phyloP scores from a whole-genome alignment of 2,888 invertebrate species.

The Geotrupes spiniger region DNA sequence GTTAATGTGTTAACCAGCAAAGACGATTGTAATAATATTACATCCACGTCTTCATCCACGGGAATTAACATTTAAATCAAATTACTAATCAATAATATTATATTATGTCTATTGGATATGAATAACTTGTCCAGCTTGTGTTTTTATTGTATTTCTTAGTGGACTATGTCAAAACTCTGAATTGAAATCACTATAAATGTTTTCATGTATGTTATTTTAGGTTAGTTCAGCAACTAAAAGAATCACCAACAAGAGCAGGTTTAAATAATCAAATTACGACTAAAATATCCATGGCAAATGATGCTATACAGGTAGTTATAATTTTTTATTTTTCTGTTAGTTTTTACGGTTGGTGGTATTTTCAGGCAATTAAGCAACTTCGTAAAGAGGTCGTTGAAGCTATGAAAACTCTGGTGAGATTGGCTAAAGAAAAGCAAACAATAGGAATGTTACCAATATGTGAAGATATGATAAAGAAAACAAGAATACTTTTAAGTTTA shows the following conservation, averaged over 20 bases:
- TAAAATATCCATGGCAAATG: constrained; percentile 78
- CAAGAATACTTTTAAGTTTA: constrained; percentile 72
- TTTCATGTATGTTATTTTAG: constrained; percentile 49
- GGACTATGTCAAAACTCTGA: neutral
- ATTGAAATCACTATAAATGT: neutral
- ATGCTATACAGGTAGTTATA: constrained; percentile 63
- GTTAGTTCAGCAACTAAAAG: constrained; percentile 77
- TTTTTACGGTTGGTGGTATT: constrained; percentile 16
- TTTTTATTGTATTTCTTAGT: neutral
- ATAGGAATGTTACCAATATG: constrained; percentile 73
- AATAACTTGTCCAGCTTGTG: neutral
- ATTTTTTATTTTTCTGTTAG: constrained; percentile 1
- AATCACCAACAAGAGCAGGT: constrained; percentile 61
- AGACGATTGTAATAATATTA: no score
- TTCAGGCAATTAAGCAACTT: constrained; percentile 67
- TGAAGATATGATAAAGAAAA: constrained; percentile 75
- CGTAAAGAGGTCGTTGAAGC: constrained; percentile 74
- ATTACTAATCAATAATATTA: no score
- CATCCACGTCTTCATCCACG: no score
- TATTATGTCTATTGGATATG: no score
- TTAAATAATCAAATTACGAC: constrained; percentile 66
- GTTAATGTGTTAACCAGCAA: no score
- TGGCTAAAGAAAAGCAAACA: constrained; percentile 72
- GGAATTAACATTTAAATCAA: no score
- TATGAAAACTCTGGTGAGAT: constrained; percentile 70